Base-by-base conservation (phyloP, 2,888 invertebrate genomes). In the Drosophila cognata region DNA sequence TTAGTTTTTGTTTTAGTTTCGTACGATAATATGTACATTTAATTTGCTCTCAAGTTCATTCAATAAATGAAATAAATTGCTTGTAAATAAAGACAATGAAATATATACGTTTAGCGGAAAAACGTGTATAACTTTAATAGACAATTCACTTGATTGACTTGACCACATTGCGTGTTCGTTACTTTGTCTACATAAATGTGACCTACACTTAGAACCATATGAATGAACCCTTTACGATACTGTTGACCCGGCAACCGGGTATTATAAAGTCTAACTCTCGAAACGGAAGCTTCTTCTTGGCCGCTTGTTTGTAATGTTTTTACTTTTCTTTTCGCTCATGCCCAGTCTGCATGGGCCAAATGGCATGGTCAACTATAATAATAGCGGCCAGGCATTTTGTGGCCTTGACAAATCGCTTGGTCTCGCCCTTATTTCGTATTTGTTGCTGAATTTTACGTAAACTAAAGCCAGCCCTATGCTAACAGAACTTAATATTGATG, bases 41-140 rank as follows among this genome's bases (percentile, higher is more conserved):
- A 11, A 62, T 33, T 65, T 25, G 58, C 65, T 62, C 52, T 60
- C 43, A 65, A 70, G 51, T 50, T 77, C 35, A 74, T 71, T 51
- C 36, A 71, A 43, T 58, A 56, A 64, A 66, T 67, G 31, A 67
- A 61, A 79, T 70, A 79, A 74, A 74, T 77, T 67, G 77, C 71
- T 70, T 78, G 79, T 78, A 78, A 75, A 78, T 79, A 77, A 58
- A 65, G 8, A 2, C 52, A 69, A 56, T 57, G 13, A 71, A 41
- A 65, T 52, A 56, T 31, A 52, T n/a, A 41, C 35, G 11, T 35
- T 25, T 25, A 50, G 29, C 21, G 7, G 3, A 31, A 2, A 18
- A 33, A 6, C 8, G 41, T 29, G 41, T 51, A 28, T 18, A 29
- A 18, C 33, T 55, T 1, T 16, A 6, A 28, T 16, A 16, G 3